Evolutionary conservation across 2,797 vertebrate species (phyloP), one percentile per base, ranked within the genome.

Genomic region (Amblyraja radiata): DNA sequence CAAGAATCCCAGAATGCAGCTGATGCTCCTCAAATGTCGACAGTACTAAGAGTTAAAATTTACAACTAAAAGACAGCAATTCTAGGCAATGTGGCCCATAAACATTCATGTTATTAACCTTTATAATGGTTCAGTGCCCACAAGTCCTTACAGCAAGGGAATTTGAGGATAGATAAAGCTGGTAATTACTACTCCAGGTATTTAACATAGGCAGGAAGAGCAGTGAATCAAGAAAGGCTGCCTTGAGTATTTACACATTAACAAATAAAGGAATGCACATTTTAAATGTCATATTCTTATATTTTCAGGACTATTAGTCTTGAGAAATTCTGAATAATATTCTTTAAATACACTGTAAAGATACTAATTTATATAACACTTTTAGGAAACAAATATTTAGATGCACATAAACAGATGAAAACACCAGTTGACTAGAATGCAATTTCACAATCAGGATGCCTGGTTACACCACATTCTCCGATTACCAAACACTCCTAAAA

Each of bases 261-360:
- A 91, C 90, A 91, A 74, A 92, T 54, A 32, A 68, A 90, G 8
- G 21, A 74, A 25, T 74, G 90, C 90, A 73, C 25, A 28, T 84
- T 58, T 65, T 71, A 65, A 90, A 32, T 21, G 71, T 90, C 65
- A 68, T 90, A 90, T 90, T 71, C 88, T 90, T 54, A 76, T 28
- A 92, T 13, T 25, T 74, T 11, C 39, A 16, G 90, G 39, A 39
- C 36, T 23, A 54, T n/a, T 92, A 36, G 71, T 74, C 71, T 58
- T 91, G 54, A 76, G 39, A 91, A 76, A 71, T 54, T 74, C 90
- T 74, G 36, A 92, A 92, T 10, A 92, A 73, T 92, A 32, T 76
- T 74, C 63, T 91, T 91, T 92, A 92, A 92, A 88, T 88, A 88
- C 39, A 14, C 39, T 92, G 73, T 54, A 91, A 91, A 74, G 11